Evolutionary conservation across 92 coral and sea anemone genomes (phyloP).

Genomic region (Zoanthus sansibaricus): DNA sequence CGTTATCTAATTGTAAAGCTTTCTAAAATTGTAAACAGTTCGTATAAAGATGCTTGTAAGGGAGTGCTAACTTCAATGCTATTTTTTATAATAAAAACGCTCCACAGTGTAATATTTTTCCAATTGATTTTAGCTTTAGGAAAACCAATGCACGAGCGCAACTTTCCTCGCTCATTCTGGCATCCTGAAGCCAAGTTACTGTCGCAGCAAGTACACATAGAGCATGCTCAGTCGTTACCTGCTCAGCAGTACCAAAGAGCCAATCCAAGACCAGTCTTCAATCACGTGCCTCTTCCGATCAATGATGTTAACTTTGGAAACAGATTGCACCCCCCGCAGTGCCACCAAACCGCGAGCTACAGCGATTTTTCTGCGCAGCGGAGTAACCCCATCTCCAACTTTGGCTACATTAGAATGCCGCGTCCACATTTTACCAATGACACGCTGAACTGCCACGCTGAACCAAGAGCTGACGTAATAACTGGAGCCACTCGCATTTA

Average conservation of each 20-base stretch:
- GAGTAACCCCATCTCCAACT: not conserved
- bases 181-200: not conserved
- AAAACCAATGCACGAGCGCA: slow-evolving; percentile 33
- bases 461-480: not conserved
- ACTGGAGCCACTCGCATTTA: slow-evolving; percentile 28
- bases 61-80: too few relatives aligned
- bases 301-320: not conserved
- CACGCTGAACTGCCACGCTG: not conserved
- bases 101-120: not conserved
- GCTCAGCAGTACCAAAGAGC: not conserved
- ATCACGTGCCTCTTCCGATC: not conserved
- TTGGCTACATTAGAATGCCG: slow-evolving; percentile 16
- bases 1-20: too few relatives aligned
- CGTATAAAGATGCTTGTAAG: not conserved
- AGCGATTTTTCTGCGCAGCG: slow-evolving; percentile 30
- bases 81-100: too few relatives aligned
- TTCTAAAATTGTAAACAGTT: not conserved
- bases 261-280: not conserved
- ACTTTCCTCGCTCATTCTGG: slow-evolving; percentile 40
- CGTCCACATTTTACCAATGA: not conserved
- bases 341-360: slow-evolving; percentile 14
- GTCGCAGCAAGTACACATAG: not conserved
- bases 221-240: slow-evolving; percentile 24
- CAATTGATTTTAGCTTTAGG: not conserved
- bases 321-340: not conserved